Base-by-base conservation (phyloP, 2,113 vertebrate genomes). In the Egretta garzetta region DNA sequence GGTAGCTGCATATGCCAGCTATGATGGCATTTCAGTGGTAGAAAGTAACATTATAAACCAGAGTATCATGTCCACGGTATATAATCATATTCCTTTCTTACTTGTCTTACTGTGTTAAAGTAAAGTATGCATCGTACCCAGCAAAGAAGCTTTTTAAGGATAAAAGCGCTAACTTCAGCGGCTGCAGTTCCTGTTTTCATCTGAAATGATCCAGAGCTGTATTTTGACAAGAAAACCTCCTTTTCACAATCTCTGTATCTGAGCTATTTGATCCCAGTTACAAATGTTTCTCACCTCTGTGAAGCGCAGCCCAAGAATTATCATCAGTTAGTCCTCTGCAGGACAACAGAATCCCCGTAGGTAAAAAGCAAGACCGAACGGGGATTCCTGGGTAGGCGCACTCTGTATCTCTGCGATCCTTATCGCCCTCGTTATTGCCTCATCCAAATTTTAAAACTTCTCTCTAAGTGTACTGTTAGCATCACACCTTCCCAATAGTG, bases 391-490 rank as follows among this genome's bases (percentile, higher is more conserved):
- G 47, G 60, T 60, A 74, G 70, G 70, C 47, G 56, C 56, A 55
- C 37, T 84, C 47, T 23, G 14, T 20, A 87, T 74, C 83, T 91
- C 56, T 17, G 1, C 73, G 70, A 10, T 67, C 92, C 50, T 84
- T 24, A 49, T 55, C n/a, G 27, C 86, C 87, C 87, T 63, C 1
- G 1, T 96, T 92, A 93, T 49, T 90, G 89, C 92, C 94, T 96
- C 95, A 96, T 90, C 63, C 96, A 97, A 91, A 82, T 91, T 94
- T 71, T 35, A 50, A 81, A 94, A 74, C 75, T 52, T 47, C 92
- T 93, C 90, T 23, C 75, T 30, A 28, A 93, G 67, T 88, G 88
- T 68, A 45, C 80, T 87, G 81, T 59, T 91, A 56, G 22, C 88
- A 92, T 75, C 95, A 84, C 72, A 93, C 92, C 93, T 96, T 92